Evolutionary conservation across 2,888 invertebrate genomes (phyloP), one percentile per base, ranked within the genome.

Genomic region (Diplolepis rosae): DNA sequence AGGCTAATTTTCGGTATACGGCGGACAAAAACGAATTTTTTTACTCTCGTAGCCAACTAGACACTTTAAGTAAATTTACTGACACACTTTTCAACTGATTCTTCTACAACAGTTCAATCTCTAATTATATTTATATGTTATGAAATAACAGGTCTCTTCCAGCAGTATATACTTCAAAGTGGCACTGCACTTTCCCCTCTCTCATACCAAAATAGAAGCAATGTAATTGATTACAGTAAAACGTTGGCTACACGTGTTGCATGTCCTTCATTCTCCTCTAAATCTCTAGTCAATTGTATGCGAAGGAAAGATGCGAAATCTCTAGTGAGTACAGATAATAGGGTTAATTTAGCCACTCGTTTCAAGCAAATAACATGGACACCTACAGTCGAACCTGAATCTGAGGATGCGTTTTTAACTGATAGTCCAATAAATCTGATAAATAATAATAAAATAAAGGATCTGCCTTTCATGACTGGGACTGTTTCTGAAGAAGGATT

Each of bases 401-500:
- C 18, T 56, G 22, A 56, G 4, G 56, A 13, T 35, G 56, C 56
- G 22, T 56, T 56, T 56, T 56, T 56, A 22, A 56, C 56, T n/a
- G 56, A 56, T 11, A 32, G 13, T 24, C 56, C 56, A 24, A 35
- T 7, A 56, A 35, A 56, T 7, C 7, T 56, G 13, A n/a, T 56
- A 22, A 4, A 4, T 1, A 39, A 24, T n/a, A 56, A 56, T 15
- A 22, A 35, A 39, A 39, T 5, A 13, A 56, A 35, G n/a, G 56
- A 56, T 39, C 35, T 56, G 22, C 56, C 56, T 22, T 56, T 56
- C 22, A 56, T 56, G n/a, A 56, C 35, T 56, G 56, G 56, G 0
- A 15, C 22, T 18, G 35, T 39, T n/a, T 1, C 35, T 39, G 35
- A 56, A 11, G 56, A 56, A 22, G 56, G 56, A 11, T 22, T 56